phyloP scores from a whole-genome alignment of 2,113 vertebrate species.

The Talpa occidentalis region DNA sequence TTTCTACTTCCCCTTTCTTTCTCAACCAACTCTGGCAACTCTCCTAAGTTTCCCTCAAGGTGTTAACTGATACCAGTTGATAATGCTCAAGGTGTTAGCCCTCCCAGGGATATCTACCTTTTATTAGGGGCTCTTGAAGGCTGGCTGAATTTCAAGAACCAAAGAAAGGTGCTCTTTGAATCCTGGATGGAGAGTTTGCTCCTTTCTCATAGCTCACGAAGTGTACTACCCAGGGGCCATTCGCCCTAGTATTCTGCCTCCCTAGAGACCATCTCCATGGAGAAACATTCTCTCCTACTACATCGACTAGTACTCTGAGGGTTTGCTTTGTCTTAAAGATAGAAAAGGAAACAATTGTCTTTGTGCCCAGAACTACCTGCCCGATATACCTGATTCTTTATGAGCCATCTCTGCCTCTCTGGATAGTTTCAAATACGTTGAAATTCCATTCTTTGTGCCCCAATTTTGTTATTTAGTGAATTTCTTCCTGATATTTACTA shows the following conservation, averaged over 20 bases:
- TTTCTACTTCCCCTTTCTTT: constrained; percentile 39
- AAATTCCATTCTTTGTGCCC: background rate
- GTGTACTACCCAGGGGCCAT: background rate
- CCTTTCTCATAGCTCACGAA: background rate
- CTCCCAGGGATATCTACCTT: constrained; percentile 70
- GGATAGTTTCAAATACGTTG: background rate
- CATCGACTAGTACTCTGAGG: background rate
- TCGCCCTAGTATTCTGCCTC: background rate
- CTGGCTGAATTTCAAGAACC: constrained; percentile 64
- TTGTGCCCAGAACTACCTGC: background rate
- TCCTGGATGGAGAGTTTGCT: background rate
- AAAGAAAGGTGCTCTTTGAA: constrained; percentile 62
- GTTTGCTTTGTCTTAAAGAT: background rate
- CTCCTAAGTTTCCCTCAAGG: constrained; percentile 50
- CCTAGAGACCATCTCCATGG: background rate
- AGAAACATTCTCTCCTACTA: background rate
- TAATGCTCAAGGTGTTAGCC: constrained; percentile 76
- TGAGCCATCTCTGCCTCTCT: background rate
- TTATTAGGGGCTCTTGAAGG: constrained; percentile 67
- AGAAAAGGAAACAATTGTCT: background rate
- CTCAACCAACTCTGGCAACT: constrained; percentile 30
- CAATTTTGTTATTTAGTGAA: background rate
- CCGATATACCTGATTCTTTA: background rate
- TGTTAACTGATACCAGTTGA: constrained; percentile 74
- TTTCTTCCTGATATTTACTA: background rate